Evolutionary conservation across 2,797 vertebrate genomes (phyloP).

Genomic region (Mionectes olivaceus): DNA sequence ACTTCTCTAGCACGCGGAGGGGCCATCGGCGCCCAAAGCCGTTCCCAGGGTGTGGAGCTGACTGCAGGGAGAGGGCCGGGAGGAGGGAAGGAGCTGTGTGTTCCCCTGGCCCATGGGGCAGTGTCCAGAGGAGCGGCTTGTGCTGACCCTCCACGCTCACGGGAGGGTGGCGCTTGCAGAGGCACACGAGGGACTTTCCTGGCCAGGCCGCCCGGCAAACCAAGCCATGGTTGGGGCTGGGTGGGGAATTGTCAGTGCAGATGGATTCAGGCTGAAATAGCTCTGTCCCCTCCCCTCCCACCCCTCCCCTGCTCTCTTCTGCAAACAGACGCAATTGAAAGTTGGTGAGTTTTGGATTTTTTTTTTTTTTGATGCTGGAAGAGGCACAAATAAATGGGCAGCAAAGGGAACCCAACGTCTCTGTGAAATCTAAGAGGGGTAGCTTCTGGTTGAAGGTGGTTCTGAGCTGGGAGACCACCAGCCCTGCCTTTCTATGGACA

Average conservation of each 20-base stretch:
- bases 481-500: background rate
- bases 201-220: background rate
- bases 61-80: too few relatives aligned
- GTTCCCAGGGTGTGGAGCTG: background rate
- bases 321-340: background rate
- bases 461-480: background rate
- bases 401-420: background rate
- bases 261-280: slow-evolving; percentile 25
- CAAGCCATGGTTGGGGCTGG: background rate
- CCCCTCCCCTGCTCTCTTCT: background rate
- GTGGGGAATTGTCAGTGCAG: background rate
- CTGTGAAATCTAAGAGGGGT: rapidly evolving
- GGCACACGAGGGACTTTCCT: background rate
- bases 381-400: background rate
- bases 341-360: background rate
- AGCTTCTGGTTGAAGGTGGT: background rate
- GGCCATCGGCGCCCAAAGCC: background rate
- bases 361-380: background rate
- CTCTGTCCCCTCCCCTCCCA: background rate
- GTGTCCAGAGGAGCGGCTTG: background rate
- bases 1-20: background rate
- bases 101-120: background rate
- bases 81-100: background rate
- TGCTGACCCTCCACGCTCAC: background rate
- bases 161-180: background rate